Conservation (phyloP, 2,888 invertebrate genomes). For the Deilephila porcellus region DNA sequence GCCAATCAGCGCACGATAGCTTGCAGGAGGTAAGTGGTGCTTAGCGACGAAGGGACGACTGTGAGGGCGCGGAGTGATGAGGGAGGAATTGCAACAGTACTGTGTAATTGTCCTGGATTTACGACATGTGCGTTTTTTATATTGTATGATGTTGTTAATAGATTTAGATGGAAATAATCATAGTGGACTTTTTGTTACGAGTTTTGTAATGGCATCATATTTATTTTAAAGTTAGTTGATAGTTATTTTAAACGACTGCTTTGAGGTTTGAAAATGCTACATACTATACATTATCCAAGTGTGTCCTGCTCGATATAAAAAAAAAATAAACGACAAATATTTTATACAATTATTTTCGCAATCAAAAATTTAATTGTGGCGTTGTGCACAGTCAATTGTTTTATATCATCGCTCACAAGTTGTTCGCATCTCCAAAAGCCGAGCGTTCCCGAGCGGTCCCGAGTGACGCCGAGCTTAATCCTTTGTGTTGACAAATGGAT, state of each 20-base stretch:
- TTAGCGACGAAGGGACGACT: constrained; percentile 1
- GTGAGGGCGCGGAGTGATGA: background rate
- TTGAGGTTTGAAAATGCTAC: too few species aligned
- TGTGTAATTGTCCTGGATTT: background rate
- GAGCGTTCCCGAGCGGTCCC: background rate
- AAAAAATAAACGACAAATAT: too few species aligned
- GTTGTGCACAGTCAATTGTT: background rate
- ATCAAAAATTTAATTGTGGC: background rate
- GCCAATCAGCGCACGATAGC: constrained; percentile 5
- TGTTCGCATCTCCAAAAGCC: background rate
- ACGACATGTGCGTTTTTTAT: too few species aligned
- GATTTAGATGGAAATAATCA: too few species aligned
- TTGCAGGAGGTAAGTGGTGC: background rate
- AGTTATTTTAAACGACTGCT: too few species aligned
- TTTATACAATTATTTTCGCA: too few species aligned
- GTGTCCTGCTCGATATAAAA: too few species aligned
- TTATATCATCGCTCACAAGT: background rate
- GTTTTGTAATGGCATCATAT: too few species aligned
- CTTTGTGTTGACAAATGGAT: constrained; percentile 26
- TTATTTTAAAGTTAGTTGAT: too few species aligned
- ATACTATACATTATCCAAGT: too few species aligned
- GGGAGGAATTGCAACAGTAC: background rate
- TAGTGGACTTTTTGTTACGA: too few species aligned
- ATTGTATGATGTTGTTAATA: too few species aligned
- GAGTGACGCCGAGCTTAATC: constrained; percentile 10